Evolutionary conservation across 2,113 vertebrate genomes (phyloP).

Genomic region (Chaetorhynchus papuensis): DNA sequence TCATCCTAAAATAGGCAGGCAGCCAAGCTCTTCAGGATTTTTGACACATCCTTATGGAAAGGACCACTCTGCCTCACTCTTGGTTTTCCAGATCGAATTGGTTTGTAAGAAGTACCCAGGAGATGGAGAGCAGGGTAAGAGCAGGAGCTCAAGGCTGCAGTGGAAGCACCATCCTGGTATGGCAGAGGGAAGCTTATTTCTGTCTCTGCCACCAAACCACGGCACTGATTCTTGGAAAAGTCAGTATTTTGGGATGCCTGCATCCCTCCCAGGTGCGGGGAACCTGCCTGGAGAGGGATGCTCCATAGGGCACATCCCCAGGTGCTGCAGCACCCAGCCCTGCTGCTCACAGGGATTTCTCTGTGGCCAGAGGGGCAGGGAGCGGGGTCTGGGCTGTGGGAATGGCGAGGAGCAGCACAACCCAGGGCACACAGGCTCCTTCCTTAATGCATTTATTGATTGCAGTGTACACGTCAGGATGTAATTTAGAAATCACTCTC

Average conservation of each 20-base stretch:
- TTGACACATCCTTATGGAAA: background rate
- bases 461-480: background rate
- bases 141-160: background rate
- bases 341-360: background rate
- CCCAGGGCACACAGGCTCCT: background rate
- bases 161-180: background rate
- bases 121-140: background rate
- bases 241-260: rapidly evolving
- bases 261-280: background rate
- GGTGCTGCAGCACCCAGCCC: background rate
- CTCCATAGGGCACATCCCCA: background rate
- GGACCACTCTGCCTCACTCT: background rate
- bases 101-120: background rate
- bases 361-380: rapidly evolving
- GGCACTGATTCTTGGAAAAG: background rate
- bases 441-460: conserved; percentile 38
- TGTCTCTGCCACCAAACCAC: background rate
- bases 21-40: background rate
- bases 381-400: background rate
- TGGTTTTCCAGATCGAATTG: background rate
- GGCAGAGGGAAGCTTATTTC: background rate
- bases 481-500: conserved; percentile 54
- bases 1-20: background rate
- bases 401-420: background rate
- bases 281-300: background rate